A percentile compares a stretch with the other conserved stretches of the same genome.
phyloP scores from a whole-genome alignment of 35 echinoderm and acorn worm genomes.

The Acanthaster planci region DNA sequence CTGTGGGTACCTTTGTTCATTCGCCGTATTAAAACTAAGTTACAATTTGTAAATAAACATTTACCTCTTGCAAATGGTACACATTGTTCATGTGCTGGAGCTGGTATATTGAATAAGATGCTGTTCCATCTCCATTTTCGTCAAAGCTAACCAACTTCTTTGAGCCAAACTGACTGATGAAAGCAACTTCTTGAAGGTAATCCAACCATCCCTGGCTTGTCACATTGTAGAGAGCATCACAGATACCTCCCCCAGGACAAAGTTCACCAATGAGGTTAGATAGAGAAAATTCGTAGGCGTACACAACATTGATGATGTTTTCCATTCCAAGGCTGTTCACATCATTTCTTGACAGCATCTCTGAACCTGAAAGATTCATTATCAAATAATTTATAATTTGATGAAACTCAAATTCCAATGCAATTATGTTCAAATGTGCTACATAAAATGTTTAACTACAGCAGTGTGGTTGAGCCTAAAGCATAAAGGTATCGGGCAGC shows the following conservation, averaged over 20 bases:
- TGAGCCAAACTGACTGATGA: neutral
- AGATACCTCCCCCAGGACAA: conserved; percentile 5
- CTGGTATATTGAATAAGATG: neutral
- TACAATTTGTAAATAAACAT: no score
- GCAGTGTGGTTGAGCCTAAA: no score
- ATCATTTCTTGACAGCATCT: neutral
- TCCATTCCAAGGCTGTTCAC: conserved; percentile 2
- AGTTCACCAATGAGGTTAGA: neutral
- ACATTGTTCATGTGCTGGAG: neutral
- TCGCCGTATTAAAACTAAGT: no score
- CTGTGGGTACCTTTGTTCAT: no score
- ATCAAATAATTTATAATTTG: no score
- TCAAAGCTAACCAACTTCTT: neutral
- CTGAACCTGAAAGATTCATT: neutral
- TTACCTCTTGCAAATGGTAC: neutral
- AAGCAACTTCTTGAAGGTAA: neutral
- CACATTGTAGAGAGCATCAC: neutral
- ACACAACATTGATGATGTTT: neutral
- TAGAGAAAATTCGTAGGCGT: neutral
- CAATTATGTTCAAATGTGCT: no score
- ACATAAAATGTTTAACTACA: no score
- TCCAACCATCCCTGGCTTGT: neutral
- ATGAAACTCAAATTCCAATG: no score
- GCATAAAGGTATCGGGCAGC: no score
- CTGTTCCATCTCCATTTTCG: conserved; percentile 2